Conservation (phyloP, 2,888 invertebrate species). For the Cremastinae sp. region DNA sequence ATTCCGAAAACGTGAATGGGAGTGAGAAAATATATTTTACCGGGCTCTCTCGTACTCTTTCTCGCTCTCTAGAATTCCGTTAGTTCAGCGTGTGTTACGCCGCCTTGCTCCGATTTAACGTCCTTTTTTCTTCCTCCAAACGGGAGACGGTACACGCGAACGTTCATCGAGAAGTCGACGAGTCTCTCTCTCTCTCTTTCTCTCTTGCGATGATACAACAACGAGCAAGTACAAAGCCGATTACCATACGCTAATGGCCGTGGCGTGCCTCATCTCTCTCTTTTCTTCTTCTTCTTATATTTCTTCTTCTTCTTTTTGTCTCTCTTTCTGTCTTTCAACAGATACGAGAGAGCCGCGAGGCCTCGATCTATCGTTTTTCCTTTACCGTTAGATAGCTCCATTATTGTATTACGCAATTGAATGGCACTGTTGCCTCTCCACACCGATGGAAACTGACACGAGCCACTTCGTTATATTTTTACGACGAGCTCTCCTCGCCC, state of each 20-base stretch:
- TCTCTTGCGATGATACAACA: conserved; percentile 62
- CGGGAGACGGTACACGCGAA: conserved; percentile 7
- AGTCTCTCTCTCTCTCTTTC: conserved; percentile 54
- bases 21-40: conserved; percentile 33
- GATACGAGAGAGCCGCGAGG: neutral
- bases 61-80: conserved; percentile 63
- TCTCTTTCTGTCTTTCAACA: neutral
- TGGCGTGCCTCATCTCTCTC: conserved; percentile 46
- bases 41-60: conserved; percentile 45
- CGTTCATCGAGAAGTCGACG: conserved; percentile 19
- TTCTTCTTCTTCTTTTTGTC: too few relatives aligned
- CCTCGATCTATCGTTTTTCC: conserved; percentile 60
- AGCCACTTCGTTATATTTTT: conserved; percentile 28
- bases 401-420: conserved; percentile 63
- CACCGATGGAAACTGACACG: neutral
- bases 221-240: conserved; percentile 62
- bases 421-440: conserved; percentile 42
- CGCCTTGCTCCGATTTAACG: neutral
- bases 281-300: conserved; percentile 2
- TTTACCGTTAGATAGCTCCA: conserved; percentile 64
- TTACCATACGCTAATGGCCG: conserved; percentile 65
- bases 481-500: neutral
- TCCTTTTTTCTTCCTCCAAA: neutral
- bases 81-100: conserved; percentile 48
- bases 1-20: neutral